Evolutionary conservation across 2,797 vertebrate species (phyloP).

Genomic region (Coregonus suidteri): DNA sequence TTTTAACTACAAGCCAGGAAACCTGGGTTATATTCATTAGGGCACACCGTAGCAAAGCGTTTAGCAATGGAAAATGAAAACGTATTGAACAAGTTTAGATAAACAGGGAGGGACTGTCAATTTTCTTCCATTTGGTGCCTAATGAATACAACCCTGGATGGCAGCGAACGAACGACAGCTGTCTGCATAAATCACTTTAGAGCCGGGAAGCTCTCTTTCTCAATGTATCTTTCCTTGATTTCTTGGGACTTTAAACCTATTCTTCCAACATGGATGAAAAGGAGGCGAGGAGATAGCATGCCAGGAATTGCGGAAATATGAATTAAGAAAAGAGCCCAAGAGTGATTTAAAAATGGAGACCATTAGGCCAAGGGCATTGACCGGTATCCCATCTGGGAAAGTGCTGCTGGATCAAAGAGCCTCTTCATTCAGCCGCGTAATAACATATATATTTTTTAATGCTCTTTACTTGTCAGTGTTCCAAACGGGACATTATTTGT

Average conservation of each 20-base stretch:
- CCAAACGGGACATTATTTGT: no score
- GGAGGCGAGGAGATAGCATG: neutral
- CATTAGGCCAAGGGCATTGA: conserved; percentile 46
- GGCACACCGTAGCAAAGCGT: neutral
- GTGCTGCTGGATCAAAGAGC: conserved; percentile 58
- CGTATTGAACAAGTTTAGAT: no score
- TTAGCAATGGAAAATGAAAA: no score
- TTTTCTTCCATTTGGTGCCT: neutral
- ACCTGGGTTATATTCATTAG: neutral
- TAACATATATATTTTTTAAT: no score
- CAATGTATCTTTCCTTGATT: neutral
- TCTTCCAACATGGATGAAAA: neutral
- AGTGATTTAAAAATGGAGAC: conserved; percentile 59
- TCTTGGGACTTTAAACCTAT: no score
- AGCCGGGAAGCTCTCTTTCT: neutral
- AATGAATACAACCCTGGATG: neutral
- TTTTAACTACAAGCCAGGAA: neutral
- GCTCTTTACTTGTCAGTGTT: no score
- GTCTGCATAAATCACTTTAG: neutral
- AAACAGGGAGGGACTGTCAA: neutral
- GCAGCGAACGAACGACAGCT: neutral
- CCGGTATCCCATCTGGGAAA: conserved; percentile 56
- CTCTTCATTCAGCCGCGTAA: conserved; percentile 12
- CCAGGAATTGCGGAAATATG: neutral
- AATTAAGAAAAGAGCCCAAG: neutral